These are phyloP conservation scores for Troides oblongomaculatus DNA, from an alignment of 2,888 invertebrate species.

Conservation along the genomic window DNA sequence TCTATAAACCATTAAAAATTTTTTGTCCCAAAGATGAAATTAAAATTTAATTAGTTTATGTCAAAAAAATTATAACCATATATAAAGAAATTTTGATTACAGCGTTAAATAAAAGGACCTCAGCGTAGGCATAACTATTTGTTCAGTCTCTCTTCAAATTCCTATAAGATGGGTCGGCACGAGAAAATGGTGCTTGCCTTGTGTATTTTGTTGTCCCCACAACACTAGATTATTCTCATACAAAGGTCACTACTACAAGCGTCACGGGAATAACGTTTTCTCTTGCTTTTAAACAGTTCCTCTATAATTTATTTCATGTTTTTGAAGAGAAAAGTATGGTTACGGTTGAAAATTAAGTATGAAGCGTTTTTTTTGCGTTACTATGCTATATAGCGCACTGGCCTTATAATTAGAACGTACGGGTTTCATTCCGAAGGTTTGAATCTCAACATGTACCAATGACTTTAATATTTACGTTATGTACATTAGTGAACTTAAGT, in stretches of 20 bases:
- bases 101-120: conserved; percentile 27
- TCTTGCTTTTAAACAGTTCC: not conserved
- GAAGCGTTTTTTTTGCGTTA: not conserved
- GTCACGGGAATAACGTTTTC: conserved; percentile 18
- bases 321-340: not conserved
- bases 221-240: conserved; percentile 25
- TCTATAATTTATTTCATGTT: not conserved
- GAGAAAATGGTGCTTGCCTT: conserved; percentile 33
- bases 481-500: too few relatives aligned
- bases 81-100: conserved; percentile 10
- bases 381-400: too few relatives aligned
- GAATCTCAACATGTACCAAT: too few relatives aligned
- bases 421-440: too few relatives aligned
- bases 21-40: too few relatives aligned
- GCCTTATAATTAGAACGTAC: too few relatives aligned
- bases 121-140: conserved; percentile 29
- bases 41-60: not conserved
- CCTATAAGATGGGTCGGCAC: conserved; percentile 33
- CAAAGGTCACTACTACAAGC: conserved; percentile 17
- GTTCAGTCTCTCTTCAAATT: conserved; percentile 30
- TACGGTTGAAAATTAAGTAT: not conserved
- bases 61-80: not conserved
- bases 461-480: too few relatives aligned
- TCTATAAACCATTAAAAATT: not conserved
- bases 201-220: conserved; percentile 31